A percentile compares a stretch with the other conserved stretches of the same genome.
phyloP scores from a whole-genome alignment of 2,888 invertebrate genomes.

The Cantharis nigra region DNA sequence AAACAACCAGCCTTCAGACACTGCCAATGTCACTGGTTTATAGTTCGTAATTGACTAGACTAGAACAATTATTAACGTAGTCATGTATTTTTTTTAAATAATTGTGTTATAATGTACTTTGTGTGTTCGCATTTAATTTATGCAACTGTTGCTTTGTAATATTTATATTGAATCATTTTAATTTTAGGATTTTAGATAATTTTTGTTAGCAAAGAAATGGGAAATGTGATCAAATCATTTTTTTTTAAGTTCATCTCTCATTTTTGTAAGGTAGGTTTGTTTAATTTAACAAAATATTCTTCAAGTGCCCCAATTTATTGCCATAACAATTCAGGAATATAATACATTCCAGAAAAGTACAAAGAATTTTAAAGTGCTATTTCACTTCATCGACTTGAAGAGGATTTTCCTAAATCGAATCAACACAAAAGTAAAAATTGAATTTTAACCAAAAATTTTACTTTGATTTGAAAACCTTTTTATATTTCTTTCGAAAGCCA shows the following conservation, averaged over 20 bases:
- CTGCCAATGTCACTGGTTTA: conserved; percentile 39
- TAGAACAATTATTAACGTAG: conserved; percentile 34
- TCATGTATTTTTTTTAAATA: conserved; percentile 30
- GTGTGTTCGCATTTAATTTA: conserved; percentile 48
- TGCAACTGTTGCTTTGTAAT: conserved; percentile 36
- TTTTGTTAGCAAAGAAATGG: not conserved
- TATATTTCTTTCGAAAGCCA: no score
- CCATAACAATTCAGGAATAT: not conserved
- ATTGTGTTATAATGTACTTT: conserved; percentile 39
- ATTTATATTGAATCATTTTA: conserved; percentile 17
- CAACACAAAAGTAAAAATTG: no score
- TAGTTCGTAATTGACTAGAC: conserved; percentile 36
- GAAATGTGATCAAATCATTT: not conserved
- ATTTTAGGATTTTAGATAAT: not conserved
- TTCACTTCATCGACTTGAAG: not conserved
- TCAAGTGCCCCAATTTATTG: not conserved
- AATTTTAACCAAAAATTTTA: no score
- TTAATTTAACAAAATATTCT: not conserved
- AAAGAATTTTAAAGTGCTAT: not conserved
- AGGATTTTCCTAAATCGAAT: no score
- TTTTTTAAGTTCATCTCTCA: not conserved
- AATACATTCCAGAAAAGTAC: not conserved
- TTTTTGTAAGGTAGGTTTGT: not conserved
- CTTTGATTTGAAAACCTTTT: no score
- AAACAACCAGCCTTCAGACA: conserved; percentile 38